Conservation (phyloP, 2,888 invertebrate genomes). For the Eristalis tenax region DNA sequence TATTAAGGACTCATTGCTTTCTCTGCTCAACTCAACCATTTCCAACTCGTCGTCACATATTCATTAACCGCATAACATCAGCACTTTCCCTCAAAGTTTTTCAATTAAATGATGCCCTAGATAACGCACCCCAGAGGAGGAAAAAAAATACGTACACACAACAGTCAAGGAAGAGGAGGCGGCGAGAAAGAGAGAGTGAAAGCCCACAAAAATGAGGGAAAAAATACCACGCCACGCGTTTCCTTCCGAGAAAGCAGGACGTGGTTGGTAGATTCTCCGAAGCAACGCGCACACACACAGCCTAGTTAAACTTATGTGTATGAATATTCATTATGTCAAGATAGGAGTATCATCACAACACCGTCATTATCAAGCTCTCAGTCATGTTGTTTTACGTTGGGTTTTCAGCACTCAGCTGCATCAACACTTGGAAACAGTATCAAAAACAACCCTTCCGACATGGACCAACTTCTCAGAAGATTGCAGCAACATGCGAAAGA, state of each 20-base stretch:
- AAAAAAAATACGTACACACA: background rate
- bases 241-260: conserved; percentile 26
- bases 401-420: background rate
- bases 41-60: conserved; percentile 62
- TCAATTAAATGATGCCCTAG: conserved; percentile 71
- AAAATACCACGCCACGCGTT: background rate
- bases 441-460: background rate
- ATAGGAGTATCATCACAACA: conserved; percentile 42
- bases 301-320: conserved; percentile 29
- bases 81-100: conserved; percentile 69
- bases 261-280: conserved; percentile 39
- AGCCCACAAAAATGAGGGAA: conserved; percentile 15
- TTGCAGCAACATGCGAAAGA: background rate
- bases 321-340: conserved; percentile 55
- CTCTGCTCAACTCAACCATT: conserved; percentile 28
- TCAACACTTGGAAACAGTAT: background rate
- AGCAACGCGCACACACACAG: background rate
- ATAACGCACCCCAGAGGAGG: conserved; percentile 48
- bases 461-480: background rate
- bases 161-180: conserved; percentile 9
- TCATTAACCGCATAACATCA: conserved; percentile 68
- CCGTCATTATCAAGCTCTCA: conserved; percentile 49
- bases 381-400: conserved; percentile 7
- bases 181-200: background rate
- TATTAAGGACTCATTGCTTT: conserved; percentile 47